phyloP scores from a whole-genome alignment of 2,113 vertebrate genomes.

The Nerophis ophidion region DNA sequence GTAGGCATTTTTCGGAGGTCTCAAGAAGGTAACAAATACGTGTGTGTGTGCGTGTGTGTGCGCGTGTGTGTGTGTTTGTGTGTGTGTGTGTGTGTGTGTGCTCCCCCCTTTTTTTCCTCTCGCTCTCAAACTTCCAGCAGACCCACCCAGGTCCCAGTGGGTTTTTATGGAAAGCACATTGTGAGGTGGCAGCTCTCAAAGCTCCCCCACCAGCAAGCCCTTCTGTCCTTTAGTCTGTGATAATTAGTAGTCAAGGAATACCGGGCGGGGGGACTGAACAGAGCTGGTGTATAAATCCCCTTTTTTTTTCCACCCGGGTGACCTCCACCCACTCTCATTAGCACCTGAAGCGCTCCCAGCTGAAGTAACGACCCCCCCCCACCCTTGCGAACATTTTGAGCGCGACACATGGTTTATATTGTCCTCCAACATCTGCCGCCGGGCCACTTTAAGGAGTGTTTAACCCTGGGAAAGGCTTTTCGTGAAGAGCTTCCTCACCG shows the following conservation, averaged over 20 bases:
- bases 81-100: constrained; percentile 19
- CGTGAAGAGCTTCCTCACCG: too few relatives aligned
- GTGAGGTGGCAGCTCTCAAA: constrained; percentile 16
- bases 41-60: too few relatives aligned
- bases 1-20: too few relatives aligned
- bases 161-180: constrained; percentile 64
- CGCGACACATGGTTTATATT: constrained; percentile 64
- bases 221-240: constrained; percentile 32
- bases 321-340: constrained; percentile 12
- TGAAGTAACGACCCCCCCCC: constrained; percentile 37
- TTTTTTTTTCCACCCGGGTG: constrained; percentile 44
- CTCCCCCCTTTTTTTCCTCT: constrained; percentile 12
- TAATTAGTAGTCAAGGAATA: constrained; percentile 60
- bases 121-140: constrained; percentile 20
- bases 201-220: constrained; percentile 19
- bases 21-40: too few relatives aligned
- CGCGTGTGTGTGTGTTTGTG: constrained; percentile 7
- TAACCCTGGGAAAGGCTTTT: constrained; percentile 39
- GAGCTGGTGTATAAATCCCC: constrained; percentile 51
- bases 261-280: constrained; percentile 28
- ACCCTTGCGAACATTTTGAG: too few relatives aligned
- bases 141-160: constrained; percentile 30
- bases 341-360: constrained; percentile 5
- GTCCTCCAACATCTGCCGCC: constrained; percentile 69
- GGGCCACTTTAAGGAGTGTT: constrained; percentile 59